A percentile compares a stretch with the other conserved stretches of the same genome.
phyloP scores from a whole-genome alignment of 2,797 vertebrate genomes.

The Oceanodroma leucorhoa region DNA sequence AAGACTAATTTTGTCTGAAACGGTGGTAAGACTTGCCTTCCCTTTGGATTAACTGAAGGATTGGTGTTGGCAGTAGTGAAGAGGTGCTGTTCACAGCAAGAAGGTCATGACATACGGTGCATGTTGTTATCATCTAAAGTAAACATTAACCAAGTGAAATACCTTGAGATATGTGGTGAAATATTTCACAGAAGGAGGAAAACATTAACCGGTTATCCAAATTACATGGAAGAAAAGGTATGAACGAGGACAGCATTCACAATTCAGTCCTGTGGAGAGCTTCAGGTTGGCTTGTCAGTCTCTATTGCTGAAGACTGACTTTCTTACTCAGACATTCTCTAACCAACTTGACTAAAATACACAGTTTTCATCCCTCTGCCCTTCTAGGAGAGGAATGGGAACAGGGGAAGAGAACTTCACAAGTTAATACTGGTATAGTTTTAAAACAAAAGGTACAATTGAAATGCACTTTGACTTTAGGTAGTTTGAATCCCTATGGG shows the following conservation, averaged over 20 bases:
- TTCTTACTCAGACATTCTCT: neutral
- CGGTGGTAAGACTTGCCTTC: neutral
- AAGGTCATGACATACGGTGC: neutral
- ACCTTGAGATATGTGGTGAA: rapidly evolving
- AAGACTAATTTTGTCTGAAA: neutral
- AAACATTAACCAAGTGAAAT: neutral
- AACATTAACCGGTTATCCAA: neutral
- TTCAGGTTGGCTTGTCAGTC: neutral
- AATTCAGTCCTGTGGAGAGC: neutral
- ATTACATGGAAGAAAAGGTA: neutral
- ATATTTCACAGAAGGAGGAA: neutral
- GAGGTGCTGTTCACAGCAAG: neutral
- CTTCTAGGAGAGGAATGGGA: neutral
- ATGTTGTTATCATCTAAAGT: neutral
- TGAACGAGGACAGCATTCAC: neutral
- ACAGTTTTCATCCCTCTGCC: neutral
- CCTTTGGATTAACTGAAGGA: neutral
- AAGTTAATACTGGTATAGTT: neutral
- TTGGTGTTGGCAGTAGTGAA: neutral
- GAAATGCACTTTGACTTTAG: neutral
- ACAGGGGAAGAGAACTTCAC: neutral
- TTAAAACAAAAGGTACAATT: neutral
- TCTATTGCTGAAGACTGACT: neutral
- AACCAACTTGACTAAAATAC: neutral
- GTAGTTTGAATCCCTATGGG: neutral